Percentiles rank a stretch among this genome's conserved stretches.
phyloP scores from a whole-genome alignment of 1,140 invertebrate genomes.

The Drosophila arawakana region DNA sequence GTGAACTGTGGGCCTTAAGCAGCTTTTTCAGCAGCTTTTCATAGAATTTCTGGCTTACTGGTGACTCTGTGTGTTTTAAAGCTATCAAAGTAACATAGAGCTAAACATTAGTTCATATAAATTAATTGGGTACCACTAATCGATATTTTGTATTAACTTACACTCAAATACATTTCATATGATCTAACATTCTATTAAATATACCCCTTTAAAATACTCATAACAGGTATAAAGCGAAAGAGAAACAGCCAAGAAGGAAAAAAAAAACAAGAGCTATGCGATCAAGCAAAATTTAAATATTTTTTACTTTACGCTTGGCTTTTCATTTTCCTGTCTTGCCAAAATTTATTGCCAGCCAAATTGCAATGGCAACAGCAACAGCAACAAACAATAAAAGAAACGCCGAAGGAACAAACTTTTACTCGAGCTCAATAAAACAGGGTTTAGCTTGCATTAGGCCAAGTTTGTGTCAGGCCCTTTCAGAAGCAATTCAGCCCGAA shows the following conservation, averaged over 20 bases:
- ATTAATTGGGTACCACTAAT: too few species aligned
- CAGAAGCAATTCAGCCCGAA: background rate
- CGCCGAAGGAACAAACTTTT: constrained; percentile 35
- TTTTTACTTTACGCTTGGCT: constrained; percentile 57
- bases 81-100: too few species aligned
- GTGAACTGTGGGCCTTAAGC: too few species aligned
- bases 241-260: constrained; percentile 36
- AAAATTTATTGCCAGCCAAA: constrained; percentile 76
- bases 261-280: constrained; percentile 27
- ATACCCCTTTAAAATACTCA: too few species aligned
- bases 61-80: too few species aligned
- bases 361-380: constrained; percentile 52
- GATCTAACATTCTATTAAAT: too few species aligned
- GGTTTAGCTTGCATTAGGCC: constrained; percentile 40
- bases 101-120: too few species aligned
- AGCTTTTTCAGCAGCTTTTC: too few species aligned
- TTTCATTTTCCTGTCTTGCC: constrained; percentile 66
- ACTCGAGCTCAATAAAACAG: constrained; percentile 51
- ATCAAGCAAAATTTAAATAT: constrained; percentile 70
- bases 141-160: too few species aligned
- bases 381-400: constrained; percentile 46
- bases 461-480: constrained; percentile 12
- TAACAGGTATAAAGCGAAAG: too few species aligned
- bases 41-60: too few species aligned
- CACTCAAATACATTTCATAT: too few species aligned